phyloP scores from a whole-genome alignment of 2,113 vertebrate species.

The Litocranius walleri region DNA sequence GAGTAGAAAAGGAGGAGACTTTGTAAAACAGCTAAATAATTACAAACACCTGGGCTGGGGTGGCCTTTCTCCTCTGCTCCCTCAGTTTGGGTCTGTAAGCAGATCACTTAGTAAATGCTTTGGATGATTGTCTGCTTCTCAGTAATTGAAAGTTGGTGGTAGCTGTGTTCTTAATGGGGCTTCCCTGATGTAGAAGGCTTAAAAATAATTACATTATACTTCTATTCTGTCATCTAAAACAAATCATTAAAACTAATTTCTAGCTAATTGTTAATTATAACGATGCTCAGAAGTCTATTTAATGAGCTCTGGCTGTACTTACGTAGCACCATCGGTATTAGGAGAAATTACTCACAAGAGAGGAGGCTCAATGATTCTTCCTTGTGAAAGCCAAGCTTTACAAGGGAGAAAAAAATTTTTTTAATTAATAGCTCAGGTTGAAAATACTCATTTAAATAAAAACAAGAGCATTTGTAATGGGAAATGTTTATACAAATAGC shows the following conservation, averaged over 20 bases:
- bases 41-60: not conserved
- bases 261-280: slow-evolving; percentile 71
- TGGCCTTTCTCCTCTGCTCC: not conserved
- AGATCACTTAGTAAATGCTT: not conserved
- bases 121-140: not conserved
- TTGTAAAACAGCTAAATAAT: not conserved
- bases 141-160: slow-evolving; percentile 11
- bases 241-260: slow-evolving; percentile 71
- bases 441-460: slow-evolving; percentile 42
- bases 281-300: slow-evolving; percentile 56
- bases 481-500: slow-evolving; percentile 23
- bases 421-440: slow-evolving; percentile 36
- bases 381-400: slow-evolving; percentile 15
- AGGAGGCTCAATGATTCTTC: not conserved
- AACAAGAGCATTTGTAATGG: slow-evolving; percentile 7
- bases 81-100: not conserved
- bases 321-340: not conserved
- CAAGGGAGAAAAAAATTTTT: not conserved
- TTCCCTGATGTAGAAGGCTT: slow-evolving; percentile 31
- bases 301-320: slow-evolving; percentile 56
- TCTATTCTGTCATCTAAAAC: slow-evolving; percentile 63
- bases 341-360: slow-evolving; percentile 44
- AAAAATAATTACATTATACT: slow-evolving; percentile 64
- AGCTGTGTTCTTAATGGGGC: slow-evolving; percentile 18
- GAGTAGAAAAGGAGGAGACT: not conserved